Conservation (phyloP, 1,140 invertebrate species). For the Drosophila parvula region DNA sequence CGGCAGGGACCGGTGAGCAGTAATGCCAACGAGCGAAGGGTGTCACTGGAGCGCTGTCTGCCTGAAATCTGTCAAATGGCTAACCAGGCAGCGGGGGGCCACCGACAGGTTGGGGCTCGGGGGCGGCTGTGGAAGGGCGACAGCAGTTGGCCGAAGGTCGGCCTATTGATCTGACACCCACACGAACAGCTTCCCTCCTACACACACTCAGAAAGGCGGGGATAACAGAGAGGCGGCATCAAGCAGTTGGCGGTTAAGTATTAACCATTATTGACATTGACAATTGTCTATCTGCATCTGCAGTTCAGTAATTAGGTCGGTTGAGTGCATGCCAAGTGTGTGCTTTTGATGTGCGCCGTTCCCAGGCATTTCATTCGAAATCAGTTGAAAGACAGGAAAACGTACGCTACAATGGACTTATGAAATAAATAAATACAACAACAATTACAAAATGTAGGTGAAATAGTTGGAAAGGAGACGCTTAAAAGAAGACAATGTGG, state of each 20-base stretch:
- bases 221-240: neutral
- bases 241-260: slow-evolving; percentile 57
- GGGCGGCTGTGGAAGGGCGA: neutral
- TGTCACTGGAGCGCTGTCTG: slow-evolving; percentile 30
- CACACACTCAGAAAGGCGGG: slow-evolving; percentile 4
- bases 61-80: slow-evolving; percentile 74
- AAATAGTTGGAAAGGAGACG: too few species aligned
- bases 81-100: slow-evolving; percentile 50
- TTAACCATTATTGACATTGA: slow-evolving; percentile 81
- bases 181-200: slow-evolving; percentile 16
- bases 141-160: slow-evolving; percentile 59
- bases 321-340: slow-evolving; percentile 48
- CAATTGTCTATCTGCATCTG: slow-evolving; percentile 69
- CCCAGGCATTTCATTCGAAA: neutral
- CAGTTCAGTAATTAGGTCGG: slow-evolving; percentile 46
- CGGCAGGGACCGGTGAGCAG: neutral
- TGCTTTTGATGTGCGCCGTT: slow-evolving; percentile 38
- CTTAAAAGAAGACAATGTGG: too few species aligned
- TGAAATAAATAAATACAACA: neutral
- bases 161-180: slow-evolving; percentile 73
- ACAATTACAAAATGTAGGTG: neutral
- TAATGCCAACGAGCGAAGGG: neutral
- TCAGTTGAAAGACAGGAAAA: neutral
- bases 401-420: too few species aligned
- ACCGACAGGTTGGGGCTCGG: neutral